Evolutionary conservation across 1,140 invertebrate genomes (phyloP).

Genomic region (Aphelinus certus): DNA sequence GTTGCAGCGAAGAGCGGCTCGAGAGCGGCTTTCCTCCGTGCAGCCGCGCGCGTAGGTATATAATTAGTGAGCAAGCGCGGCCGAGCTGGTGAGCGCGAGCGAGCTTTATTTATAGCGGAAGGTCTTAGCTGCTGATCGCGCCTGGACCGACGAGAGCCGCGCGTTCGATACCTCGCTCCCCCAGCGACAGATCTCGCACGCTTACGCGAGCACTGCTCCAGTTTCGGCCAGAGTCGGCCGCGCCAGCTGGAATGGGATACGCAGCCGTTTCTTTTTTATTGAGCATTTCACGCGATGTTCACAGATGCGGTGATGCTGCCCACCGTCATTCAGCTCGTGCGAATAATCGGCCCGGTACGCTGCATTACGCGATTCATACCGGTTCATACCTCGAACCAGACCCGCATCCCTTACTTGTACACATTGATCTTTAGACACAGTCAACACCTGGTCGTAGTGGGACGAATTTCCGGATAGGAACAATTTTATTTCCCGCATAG

Average conservation of each 20-base stretch:
- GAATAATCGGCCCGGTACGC: no score
- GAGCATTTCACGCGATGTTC: not conserved
- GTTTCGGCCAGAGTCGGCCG: not conserved
- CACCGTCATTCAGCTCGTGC: no score
- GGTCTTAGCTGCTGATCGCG: constrained; percentile 54
- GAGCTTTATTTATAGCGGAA: constrained; percentile 64
- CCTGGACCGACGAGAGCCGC: not conserved
- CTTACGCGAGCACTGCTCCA: constrained; percentile 9
- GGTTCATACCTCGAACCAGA: no score
- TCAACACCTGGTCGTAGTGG: no score
- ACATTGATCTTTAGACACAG: no score
- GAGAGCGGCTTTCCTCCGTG: no score
- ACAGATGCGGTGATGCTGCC: no score
- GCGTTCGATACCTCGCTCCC: not conserved
- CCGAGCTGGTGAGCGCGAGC: constrained; percentile 39
- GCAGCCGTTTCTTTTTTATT: not conserved
- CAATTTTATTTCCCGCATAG: no score
- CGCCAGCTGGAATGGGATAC: not conserved
- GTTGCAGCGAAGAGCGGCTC: no score
- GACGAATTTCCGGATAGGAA: no score
- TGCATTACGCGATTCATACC: no score
- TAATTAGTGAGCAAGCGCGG: constrained; percentile 56
- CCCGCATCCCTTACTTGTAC: no score
- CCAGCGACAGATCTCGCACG: not conserved
- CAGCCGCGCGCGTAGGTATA: constrained; percentile 49